Percentiles rank a stretch among this genome's conserved stretches.
phyloP scores from a whole-genome alignment of 2,797 vertebrate genomes.

The Schizothorax lantsangensis region DNA sequence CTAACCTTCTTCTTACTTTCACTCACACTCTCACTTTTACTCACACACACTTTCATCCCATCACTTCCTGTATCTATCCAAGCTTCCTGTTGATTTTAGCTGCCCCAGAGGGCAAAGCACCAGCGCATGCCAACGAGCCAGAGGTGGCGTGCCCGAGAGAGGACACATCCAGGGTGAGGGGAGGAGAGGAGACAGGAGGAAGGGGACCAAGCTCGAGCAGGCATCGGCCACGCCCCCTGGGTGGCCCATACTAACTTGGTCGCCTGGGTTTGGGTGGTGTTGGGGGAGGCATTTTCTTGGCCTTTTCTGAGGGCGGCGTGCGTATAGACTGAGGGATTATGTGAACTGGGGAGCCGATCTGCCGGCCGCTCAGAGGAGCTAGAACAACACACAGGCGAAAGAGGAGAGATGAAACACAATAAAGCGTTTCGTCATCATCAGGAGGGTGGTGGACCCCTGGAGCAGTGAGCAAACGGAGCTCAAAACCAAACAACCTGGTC shows the following conservation, averaged over 20 bases:
- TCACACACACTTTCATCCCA: conserved; percentile 33
- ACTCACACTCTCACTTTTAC: conserved; percentile 16
- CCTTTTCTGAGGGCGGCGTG: conserved; percentile 82
- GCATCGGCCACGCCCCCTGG: conserved; percentile 67
- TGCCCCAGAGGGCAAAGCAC: conserved; percentile 65
- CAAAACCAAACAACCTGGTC: conserved; percentile 45
- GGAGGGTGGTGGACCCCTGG: conserved; percentile 40
- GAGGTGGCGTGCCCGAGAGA: conserved; percentile 32
- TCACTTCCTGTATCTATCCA: conserved; percentile 54
- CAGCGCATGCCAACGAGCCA: conserved; percentile 77
- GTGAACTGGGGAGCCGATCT: conserved; percentile 77
- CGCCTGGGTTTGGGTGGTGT: conserved; percentile 86
- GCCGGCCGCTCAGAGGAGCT: conserved; percentile 74
- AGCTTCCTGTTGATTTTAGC: conserved; percentile 54
- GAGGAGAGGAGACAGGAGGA: conserved; percentile 28
- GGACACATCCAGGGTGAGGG: conserved; percentile 54
- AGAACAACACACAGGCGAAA: conserved; percentile 69
- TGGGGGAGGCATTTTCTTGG: conserved; percentile 80
- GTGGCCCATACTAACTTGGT: conserved; percentile 86
- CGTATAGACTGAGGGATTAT: conserved; percentile 79
- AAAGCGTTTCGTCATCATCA: conserved; percentile 44
- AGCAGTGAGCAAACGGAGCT: conserved; percentile 42
- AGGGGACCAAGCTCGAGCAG: conserved; percentile 70
- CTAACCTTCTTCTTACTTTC: conserved; percentile 36
- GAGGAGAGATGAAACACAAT: conserved; percentile 57